Percentiles rank a stretch among this genome's conserved stretches.
These are phyloP conservation scores for Lasioglossum zephyrum DNA, from an alignment of 2,888 invertebrate genomes.

Conservation along the genomic window DNA sequence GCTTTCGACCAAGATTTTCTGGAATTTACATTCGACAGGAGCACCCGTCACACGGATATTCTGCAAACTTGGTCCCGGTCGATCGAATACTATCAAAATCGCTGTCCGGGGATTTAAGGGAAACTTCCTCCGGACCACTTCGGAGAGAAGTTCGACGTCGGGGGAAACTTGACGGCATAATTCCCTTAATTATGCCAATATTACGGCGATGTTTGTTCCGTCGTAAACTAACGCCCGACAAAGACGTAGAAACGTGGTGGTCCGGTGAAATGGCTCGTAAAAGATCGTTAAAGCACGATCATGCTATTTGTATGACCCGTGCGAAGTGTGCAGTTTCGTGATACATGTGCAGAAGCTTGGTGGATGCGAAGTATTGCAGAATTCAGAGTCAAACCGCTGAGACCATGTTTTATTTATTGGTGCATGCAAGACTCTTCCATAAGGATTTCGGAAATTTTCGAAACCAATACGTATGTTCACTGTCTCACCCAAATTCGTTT, in stretches of 20 bases:
- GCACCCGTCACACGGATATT: not conserved
- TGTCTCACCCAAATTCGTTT: too few species aligned
- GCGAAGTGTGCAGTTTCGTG: not conserved
- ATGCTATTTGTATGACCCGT: not conserved
- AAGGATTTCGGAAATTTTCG: too few species aligned
- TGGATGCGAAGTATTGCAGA: not conserved
- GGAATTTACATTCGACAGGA: not conserved
- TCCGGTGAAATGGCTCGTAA: not conserved
- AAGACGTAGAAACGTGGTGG: not conserved
- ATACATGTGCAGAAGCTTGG: not conserved
- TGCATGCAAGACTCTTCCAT: too few species aligned
- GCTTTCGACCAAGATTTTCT: not conserved
- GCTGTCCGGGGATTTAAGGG: not conserved
- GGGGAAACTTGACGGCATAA: not conserved
- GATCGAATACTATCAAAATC: not conserved
- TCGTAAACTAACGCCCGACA: not conserved
- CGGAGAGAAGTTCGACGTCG: not conserved
- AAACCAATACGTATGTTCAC: too few species aligned
- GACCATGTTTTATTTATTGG: too few species aligned
- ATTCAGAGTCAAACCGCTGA: not conserved
- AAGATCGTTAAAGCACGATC: not conserved
- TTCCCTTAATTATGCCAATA: slow-evolving; percentile 5
- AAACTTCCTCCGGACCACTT: not conserved
- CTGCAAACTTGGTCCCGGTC: not conserved
- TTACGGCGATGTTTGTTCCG: not conserved